A percentile compares a stretch with the other conserved stretches of the same genome.
Conservation (phyloP, 2,113 vertebrate genomes). For the Xiphias gladius region DNA sequence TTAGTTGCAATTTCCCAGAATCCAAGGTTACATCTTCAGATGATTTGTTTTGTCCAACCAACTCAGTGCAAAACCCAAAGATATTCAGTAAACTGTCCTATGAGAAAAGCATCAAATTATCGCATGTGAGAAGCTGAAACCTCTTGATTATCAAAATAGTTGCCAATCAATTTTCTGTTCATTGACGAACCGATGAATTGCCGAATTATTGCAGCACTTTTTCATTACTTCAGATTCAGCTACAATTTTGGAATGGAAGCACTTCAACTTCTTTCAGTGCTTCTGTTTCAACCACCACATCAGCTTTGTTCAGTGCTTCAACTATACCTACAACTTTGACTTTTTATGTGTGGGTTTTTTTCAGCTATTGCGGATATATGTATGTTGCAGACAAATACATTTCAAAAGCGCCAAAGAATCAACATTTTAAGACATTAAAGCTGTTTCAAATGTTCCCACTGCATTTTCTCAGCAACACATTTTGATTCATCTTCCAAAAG, state of each 20-base stretch:
- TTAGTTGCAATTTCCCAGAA: too few species aligned
- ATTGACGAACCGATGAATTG: neutral
- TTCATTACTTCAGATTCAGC: neutral
- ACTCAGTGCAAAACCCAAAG: neutral
- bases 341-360: neutral
- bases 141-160: neutral
- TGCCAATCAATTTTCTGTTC: neutral
- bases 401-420: neutral
- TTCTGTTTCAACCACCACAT: neutral
- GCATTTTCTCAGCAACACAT: neutral
- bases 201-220: neutral
- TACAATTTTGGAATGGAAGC: neutral
- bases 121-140: neutral
- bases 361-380: neutral
- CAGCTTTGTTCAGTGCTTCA: neutral
- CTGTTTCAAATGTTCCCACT: conserved; percentile 31
- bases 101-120: too few species aligned
- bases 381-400: neutral
- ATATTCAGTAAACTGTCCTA: neutral
- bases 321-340: neutral
- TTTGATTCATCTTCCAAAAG: conserved; percentile 29
- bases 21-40: neutral
- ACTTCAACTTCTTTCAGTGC: neutral
- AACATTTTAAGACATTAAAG: conserved; percentile 16
- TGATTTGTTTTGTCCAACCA: neutral